These are phyloP conservation scores for Antennarius striatus DNA, from an alignment of 2,113 vertebrate genomes.

Conservation along the genomic window DNA sequence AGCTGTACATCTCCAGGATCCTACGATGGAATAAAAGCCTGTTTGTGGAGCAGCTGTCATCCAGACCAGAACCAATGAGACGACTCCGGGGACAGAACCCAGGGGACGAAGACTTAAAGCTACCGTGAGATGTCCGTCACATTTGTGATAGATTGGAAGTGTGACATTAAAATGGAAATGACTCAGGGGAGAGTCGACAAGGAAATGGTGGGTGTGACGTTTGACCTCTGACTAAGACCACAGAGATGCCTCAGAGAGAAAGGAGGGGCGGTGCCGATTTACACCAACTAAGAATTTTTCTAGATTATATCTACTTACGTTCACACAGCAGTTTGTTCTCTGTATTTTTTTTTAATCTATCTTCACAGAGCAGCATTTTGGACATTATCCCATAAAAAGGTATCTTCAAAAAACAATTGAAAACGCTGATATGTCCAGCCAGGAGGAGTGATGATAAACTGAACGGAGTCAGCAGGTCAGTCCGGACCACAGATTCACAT, in stretches of 20 bases:
- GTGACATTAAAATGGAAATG: constrained; percentile 99
- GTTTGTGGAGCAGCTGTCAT: not conserved
- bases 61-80: not conserved
- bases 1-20: not conserved
- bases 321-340: too few relatives aligned
- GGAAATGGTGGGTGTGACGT: constrained; percentile 80
- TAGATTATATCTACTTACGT: not conserved
- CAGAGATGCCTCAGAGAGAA: constrained; percentile 86
- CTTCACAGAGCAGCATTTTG: too few relatives aligned
- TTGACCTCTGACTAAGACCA: constrained; percentile 88
- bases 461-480: too few relatives aligned
- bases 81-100: constrained; percentile 5
- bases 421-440: too few relatives aligned
- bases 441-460: too few relatives aligned
- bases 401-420: too few relatives aligned
- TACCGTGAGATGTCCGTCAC: constrained; percentile 92
- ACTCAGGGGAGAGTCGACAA: constrained; percentile 90
- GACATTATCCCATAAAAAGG: too few relatives aligned
- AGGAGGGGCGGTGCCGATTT: constrained; percentile 33
- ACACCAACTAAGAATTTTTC: not conserved
- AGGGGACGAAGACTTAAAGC: constrained; percentile 90
- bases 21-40: not conserved
- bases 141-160: constrained; percentile 96
- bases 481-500: too few relatives aligned
- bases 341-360: too few relatives aligned